These are phyloP conservation scores for Alosa sapidissima DNA, from an alignment of 2,797 vertebrate species.

Conservation along the genomic window DNA sequence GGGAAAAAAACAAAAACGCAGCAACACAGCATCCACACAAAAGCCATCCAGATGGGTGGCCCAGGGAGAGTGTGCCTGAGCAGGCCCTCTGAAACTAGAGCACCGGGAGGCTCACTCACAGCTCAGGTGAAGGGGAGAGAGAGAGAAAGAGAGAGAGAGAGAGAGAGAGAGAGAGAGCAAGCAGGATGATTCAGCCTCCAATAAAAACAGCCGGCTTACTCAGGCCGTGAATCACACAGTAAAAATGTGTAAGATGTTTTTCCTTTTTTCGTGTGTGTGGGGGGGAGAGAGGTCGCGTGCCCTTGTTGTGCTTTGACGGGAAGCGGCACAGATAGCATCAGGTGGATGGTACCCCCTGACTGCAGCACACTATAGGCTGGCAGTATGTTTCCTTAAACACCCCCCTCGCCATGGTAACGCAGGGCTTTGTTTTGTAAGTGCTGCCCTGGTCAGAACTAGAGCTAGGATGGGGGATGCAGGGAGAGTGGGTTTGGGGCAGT, in stretches of 20 bases:
- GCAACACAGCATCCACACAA: slow-evolving; percentile 29
- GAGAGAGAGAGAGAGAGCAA: too few relatives aligned
- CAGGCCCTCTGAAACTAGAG: slow-evolving; percentile 12
- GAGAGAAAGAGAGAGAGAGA: not conserved
- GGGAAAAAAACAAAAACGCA: slow-evolving; percentile 28
- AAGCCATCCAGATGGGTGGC: slow-evolving; percentile 37
- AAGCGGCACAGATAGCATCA: slow-evolving; percentile 22
- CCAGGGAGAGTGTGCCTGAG: slow-evolving; percentile 24
- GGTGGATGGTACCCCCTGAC: not conserved
- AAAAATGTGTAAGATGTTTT: not conserved
- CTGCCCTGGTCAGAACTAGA: slow-evolving; percentile 39
- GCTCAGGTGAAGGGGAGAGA: not conserved
- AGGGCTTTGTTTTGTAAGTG: slow-evolving; percentile 46
- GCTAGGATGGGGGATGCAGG: slow-evolving; percentile 36
- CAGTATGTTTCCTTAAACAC: slow-evolving; percentile 46
- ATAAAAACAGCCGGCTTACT: not conserved
- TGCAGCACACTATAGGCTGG: slow-evolving; percentile 37
- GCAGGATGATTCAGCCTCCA: not conserved
- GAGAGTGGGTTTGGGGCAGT: not conserved
- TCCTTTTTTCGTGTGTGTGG: not conserved
- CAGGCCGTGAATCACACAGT: not conserved
- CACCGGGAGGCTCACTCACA: not conserved
- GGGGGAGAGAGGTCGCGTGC: not conserved
- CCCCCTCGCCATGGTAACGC: slow-evolving; percentile 6
- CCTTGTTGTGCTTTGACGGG: slow-evolving; percentile 4